Base-by-base conservation (phyloP, 2,888 invertebrate species). In the Dorcus parallelipipedus region DNA sequence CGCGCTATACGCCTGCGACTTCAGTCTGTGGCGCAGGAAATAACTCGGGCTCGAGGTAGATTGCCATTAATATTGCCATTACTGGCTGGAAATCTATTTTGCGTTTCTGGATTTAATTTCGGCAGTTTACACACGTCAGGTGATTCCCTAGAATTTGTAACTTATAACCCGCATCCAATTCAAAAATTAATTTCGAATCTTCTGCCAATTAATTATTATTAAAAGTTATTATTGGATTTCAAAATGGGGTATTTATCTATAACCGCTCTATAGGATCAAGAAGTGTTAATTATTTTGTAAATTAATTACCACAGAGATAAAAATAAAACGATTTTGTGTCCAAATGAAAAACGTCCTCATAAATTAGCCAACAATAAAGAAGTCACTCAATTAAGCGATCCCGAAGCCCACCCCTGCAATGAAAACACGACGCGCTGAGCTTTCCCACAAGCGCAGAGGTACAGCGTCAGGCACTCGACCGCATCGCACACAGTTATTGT, bases 21-120 rank as follows among this genome's bases (percentile, higher is more conserved):
- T 62, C 56, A 38, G 51, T 42, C 55, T 43, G 39, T 67, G 66
- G 67, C 67, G 66, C 76, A 75, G 75, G 76, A 75, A 76, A 76
- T 75, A 73, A 76, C 71, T 73, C 71, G 73, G 74, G 74, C 74
- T 73, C 73, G 73, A 73, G 72, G 73, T 74, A 74, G 74, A 74
- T 75, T 75, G 73, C 75, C 70, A 71, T 74, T 75, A 75, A 75
- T 74, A 75, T 74, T 71, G 69, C 70, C 68, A 70, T 75, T 75
- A 72, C 72, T 64, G 67, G 67, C 63, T 71, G 72, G 69, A 72
- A 72, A 71, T 67, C 67, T 67, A 69, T 73, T 71, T 67, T 64
- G 62, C 63, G 64, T 66, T 67, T 67, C 66, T 61, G 56, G 61
- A 64, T 63, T 62, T 57, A 56, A 63, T 64, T 63, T 62, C 59